Conservation (phyloP, 2,888 invertebrate species). For the Synanthedon tipuliformis region DNA sequence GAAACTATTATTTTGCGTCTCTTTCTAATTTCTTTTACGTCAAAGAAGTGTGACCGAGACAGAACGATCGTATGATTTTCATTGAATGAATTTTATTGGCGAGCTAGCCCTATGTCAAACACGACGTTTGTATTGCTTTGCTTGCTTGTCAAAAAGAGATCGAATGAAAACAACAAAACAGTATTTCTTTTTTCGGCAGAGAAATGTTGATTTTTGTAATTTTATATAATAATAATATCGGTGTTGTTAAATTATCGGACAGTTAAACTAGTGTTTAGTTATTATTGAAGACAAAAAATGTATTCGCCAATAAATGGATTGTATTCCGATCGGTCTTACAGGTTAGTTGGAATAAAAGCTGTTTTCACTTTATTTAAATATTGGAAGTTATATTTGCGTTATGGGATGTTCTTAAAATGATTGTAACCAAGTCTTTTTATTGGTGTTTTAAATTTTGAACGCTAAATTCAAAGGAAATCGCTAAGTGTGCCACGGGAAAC, state of each 20-base stretch:
- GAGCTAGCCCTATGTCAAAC: slow-evolving; percentile 8
- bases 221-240: slow-evolving; percentile 11
- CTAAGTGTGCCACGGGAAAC: slow-evolving; percentile 7
- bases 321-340: slow-evolving; percentile 53
- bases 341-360: slow-evolving; percentile 20
- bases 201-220: slow-evolving; percentile 30
- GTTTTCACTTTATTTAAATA: background rate
- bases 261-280: slow-evolving; percentile 13
- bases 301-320: slow-evolving; percentile 54
- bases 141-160: slow-evolving; percentile 29
- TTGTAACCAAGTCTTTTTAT: background rate
- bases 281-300: slow-evolving; percentile 29
- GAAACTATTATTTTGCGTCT: background rate
- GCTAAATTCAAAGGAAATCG: background rate
- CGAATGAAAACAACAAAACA: background rate
- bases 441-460: background rate
- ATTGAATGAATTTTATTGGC: slow-evolving; percentile 37
- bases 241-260: slow-evolving; percentile 10
- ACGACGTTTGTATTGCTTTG: too few relatives aligned
- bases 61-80: slow-evolving; percentile 53
- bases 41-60: slow-evolving; percentile 21
- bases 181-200: slow-evolving; percentile 15
- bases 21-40: background rate
- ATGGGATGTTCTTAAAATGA: too few relatives aligned
- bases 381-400: background rate